Conservation (phyloP, 2,113 vertebrate species). For the Telmatochromis brichardi region DNA sequence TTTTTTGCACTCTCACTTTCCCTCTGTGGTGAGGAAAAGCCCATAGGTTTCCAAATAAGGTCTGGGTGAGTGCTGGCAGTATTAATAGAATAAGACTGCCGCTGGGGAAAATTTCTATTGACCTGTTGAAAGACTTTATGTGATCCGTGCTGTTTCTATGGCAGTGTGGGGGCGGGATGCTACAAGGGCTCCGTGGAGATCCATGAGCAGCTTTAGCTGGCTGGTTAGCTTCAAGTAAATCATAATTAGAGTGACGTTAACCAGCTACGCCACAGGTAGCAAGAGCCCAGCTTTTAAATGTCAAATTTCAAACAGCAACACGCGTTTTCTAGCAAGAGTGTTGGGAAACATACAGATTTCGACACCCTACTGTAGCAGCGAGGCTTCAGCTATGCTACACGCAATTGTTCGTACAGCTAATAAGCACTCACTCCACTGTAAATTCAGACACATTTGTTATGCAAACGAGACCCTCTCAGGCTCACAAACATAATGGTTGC, state of each 20-base stretch:
- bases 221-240: neutral
- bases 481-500: neutral
- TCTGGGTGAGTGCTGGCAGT: conserved; percentile 8
- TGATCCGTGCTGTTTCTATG: conserved; percentile 60
- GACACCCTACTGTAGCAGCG: neutral
- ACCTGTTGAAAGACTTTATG: conserved; percentile 53
- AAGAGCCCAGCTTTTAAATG: neutral
- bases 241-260: neutral
- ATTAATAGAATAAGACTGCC: conserved; percentile 62
- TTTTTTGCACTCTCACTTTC: neutral
- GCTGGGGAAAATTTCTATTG: conserved; percentile 64
- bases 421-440: neutral
- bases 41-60: conserved; percentile 59
- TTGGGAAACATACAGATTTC: neutral
- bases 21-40: conserved; percentile 1
- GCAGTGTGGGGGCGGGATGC: conserved; percentile 32
- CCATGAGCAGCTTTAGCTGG: neutral
- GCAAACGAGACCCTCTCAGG: neutral
- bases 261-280: neutral
- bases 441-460: neutral
- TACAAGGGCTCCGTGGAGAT: neutral
- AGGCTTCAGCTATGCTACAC: neutral
- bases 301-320: neutral
- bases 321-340: neutral
- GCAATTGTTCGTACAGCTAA: neutral